Conservation (phyloP, 2,113 vertebrate species). For the Orcinus orca region DNA sequence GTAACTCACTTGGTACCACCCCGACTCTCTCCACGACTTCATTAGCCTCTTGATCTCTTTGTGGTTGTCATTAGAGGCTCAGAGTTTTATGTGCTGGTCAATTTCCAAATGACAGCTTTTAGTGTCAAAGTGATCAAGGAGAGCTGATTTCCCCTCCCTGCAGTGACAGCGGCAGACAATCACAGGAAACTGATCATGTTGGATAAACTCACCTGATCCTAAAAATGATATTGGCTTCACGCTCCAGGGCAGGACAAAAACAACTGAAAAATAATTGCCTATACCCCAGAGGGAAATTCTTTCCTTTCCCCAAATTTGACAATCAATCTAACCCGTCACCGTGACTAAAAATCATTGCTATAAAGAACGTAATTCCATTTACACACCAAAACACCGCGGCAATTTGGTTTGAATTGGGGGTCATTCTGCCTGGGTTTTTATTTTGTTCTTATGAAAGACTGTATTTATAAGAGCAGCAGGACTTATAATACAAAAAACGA, state of each 20-base stretch:
- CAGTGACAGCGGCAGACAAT: constrained; percentile 57
- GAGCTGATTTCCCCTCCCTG: constrained; percentile 43
- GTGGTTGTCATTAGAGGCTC: constrained; percentile 51
- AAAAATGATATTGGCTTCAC: constrained; percentile 67
- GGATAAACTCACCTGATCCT: constrained; percentile 70
- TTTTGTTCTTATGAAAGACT: neutral
- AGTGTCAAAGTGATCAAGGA: constrained; percentile 60
- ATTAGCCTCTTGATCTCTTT: constrained; percentile 69
- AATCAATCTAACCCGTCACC: constrained; percentile 69
- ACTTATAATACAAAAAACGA: neutral
- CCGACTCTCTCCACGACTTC: neutral
- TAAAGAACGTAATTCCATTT: constrained; percentile 49
- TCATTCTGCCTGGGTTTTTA: neutral
- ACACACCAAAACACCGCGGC: constrained; percentile 26
- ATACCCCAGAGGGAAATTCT: constrained; percentile 69
- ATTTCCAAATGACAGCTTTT: constrained; percentile 62
- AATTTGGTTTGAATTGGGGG: neutral
- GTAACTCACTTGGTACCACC: neutral
- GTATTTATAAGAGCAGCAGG: neutral
- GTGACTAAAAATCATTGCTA: constrained; percentile 38
- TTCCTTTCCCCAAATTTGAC: constrained; percentile 65
- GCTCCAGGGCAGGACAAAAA: constrained; percentile 69
- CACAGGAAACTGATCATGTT: constrained; percentile 73
- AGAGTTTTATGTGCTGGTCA: constrained; percentile 17
- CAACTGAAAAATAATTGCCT: constrained; percentile 74